A percentile compares a stretch with the other conserved stretches of the same genome.
Conservation (phyloP, 2,888 invertebrate genomes). For the Eristalis pertinax region DNA sequence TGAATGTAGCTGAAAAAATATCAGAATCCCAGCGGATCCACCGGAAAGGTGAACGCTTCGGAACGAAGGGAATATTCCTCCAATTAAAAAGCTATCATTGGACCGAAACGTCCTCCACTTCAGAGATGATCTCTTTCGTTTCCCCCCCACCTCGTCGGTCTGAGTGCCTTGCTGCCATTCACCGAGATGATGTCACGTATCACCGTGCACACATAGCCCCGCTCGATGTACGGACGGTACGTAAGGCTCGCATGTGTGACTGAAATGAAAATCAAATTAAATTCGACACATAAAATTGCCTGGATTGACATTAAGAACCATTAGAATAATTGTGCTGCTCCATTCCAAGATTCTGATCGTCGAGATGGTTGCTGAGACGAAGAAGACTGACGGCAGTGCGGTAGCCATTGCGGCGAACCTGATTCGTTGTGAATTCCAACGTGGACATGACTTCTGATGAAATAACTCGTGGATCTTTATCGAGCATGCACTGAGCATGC, state of each 20-base stretch:
- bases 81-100: constrained; percentile 48
- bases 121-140: background rate
- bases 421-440: background rate
- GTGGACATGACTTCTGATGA: background rate
- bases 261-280: constrained; percentile 43
- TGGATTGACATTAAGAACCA: constrained; percentile 45
- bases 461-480: constrained; percentile 1
- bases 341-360: constrained; percentile 9
- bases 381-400: background rate
- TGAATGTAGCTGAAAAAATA: constrained; percentile 5
- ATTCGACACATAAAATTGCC: constrained; percentile 37
- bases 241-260: background rate
- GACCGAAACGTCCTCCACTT: constrained; percentile 3
- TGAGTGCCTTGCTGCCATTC: background rate
- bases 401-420: background rate
- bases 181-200: constrained; percentile 44
- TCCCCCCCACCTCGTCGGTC: background rate
- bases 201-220: background rate
- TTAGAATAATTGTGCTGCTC: constrained; percentile 38
- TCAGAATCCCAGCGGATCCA: background rate
- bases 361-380: background rate
- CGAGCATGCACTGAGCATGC: background rate
- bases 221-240: background rate
- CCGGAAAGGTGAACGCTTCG: constrained; percentile 19
- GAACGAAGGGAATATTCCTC: constrained; percentile 6